Evolutionary conservation across 2,797 vertebrate genomes (phyloP), one percentile per base, ranked within the genome.

Genomic region (Thamnophis elegans): DNA sequence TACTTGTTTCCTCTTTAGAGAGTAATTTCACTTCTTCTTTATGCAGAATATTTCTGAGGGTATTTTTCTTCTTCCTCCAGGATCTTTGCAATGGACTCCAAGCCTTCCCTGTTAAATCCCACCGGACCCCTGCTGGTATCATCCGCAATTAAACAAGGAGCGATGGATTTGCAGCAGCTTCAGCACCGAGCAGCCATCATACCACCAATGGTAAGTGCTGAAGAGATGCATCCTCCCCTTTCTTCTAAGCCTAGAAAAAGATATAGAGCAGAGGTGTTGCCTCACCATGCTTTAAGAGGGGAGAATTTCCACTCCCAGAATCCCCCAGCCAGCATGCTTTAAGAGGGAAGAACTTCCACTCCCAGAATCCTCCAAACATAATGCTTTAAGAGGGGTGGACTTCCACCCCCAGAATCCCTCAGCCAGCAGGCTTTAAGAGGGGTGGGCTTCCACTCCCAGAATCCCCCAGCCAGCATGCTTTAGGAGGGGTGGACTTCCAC

Each of bases 101-200:
- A 99, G 94, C 99, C 98, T 6, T 99, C 98, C 0, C 85, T 99
- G 92, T 97, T 99, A 95, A 98, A 93, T 91, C 98, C 99, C 26
- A 94, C 98, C 85, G 98, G 98, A 51, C 97, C 99, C 0, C 98
- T 99, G 93, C 96, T 99, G 90, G 98, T 99, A 13, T 98, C 99
- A 36, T 98, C 99, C 25, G 97, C 98, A 0, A 96, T 98, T 94
- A 99, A 99, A 95, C 98, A 98, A 96, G 94, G 97, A 87, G 98
- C 98, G 36, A 97, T 99, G 98, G 99, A 98, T 96, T 97, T 99
- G 92, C 99, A 99, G 94, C 99, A 99, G 96, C 98, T 99, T 94
- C 99, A 99, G 51, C 98, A 99, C 95, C 98, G 99, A 94, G 99
- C 99, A 92, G 99, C 99, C 42, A 97, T 98, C 94, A 99, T 99